These are phyloP conservation scores for Achlya flavicornis DNA, from an alignment of 2,888 invertebrate species.

Conservation along the genomic window DNA sequence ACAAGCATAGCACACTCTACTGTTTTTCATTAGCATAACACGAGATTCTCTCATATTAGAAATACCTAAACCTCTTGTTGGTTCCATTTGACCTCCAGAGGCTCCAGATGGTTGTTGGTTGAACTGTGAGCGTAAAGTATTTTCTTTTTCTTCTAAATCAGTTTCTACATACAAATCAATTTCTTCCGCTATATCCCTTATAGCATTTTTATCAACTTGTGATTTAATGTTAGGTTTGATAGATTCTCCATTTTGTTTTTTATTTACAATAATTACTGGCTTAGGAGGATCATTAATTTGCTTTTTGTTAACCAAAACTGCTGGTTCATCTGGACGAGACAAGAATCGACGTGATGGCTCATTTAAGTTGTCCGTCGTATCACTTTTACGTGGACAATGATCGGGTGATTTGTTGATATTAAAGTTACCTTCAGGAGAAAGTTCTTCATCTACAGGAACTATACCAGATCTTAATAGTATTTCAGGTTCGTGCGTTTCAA, in stretches of 20 bases:
- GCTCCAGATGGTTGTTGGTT: neutral
- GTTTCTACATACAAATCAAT: slow-evolving; percentile 16
- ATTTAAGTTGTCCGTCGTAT: neutral
- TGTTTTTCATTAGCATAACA: slow-evolving; percentile 42
- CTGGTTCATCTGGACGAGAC: neutral
- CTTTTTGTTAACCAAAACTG: neutral
- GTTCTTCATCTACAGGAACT: neutral
- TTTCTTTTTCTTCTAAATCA: slow-evolving; percentile 11
- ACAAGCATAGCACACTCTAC: slow-evolving; percentile 68
- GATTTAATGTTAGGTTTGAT: neutral
- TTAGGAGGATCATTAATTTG: neutral
- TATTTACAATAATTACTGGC: too few relatives aligned
- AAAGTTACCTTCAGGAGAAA: neutral
- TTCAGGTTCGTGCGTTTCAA: neutral
- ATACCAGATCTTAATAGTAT: neutral
- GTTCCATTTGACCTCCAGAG: slow-evolving; percentile 29
- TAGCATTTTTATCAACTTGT: neutral
- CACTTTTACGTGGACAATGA: neutral
- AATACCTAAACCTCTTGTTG: slow-evolving; percentile 45
- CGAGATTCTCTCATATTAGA: slow-evolving; percentile 34
- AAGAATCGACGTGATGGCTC: slow-evolving; percentile 9
- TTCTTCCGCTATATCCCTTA: slow-evolving; percentile 17
- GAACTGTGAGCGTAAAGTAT: neutral
- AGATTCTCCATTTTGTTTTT: neutral
- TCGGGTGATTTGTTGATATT: neutral